Evolutionary conservation across 1,140 invertebrate genomes (phyloP).

Genomic region (Drosophila sucinea): DNA sequence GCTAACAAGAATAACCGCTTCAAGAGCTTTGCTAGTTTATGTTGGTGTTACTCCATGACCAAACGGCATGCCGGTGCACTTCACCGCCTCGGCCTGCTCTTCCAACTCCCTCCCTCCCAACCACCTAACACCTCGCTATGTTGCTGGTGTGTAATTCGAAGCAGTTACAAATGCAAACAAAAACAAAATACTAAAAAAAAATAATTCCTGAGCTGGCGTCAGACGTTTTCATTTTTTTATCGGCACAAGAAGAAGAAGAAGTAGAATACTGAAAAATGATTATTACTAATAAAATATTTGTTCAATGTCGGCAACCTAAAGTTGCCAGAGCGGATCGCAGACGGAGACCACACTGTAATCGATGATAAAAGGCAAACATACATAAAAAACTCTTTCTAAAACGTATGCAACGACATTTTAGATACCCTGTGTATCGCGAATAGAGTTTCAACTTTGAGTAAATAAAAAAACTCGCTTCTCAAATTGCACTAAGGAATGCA

Average conservation of each 20-base stretch:
- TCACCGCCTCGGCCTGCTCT: background rate
- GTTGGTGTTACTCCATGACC: slow-evolving; percentile 16
- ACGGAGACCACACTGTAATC: slow-evolving; percentile 4
- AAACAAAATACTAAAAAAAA: slow-evolving; percentile 12
- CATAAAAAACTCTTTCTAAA: background rate
- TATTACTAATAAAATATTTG: slow-evolving; percentile 74
- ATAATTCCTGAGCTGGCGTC: slow-evolving; percentile 58
- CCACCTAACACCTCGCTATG: background rate
- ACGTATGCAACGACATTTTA: background rate
- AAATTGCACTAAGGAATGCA: background rate
- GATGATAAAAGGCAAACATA: slow-evolving; percentile 21
- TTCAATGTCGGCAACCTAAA: slow-evolving; percentile 55
- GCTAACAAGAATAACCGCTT: slow-evolving; percentile 74
- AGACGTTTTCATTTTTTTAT: slow-evolving; percentile 53
- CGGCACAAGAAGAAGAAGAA: slow-evolving; percentile 35
- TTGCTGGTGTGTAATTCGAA: slow-evolving; percentile 51
- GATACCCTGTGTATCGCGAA: background rate
- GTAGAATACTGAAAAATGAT: slow-evolving; percentile 41
- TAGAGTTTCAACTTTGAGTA: background rate
- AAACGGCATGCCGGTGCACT: slow-evolving; percentile 19
- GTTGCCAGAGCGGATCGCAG: background rate
- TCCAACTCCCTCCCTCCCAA: background rate
- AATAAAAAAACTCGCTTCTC: background rate
- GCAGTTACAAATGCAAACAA: slow-evolving; percentile 28
- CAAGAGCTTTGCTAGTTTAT: slow-evolving; percentile 34